Conservation (phyloP, 2,113 vertebrate genomes). For the Oncorhynchus gorbuscha region DNA sequence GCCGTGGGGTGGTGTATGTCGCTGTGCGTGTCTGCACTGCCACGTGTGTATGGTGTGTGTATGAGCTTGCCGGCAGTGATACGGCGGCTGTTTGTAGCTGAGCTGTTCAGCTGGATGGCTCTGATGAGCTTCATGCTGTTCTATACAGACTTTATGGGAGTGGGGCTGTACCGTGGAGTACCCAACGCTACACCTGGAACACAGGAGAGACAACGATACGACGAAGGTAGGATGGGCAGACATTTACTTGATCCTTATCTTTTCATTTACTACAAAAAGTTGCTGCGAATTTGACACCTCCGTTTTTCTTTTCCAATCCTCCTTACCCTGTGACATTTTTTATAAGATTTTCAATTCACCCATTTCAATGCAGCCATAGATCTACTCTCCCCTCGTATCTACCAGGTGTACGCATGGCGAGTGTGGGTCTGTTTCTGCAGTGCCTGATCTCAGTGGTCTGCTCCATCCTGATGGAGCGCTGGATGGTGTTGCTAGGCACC, state of each 20-base stretch:
- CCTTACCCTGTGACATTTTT: neutral
- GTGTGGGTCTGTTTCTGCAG: conserved; percentile 86
- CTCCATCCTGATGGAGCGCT: conserved; percentile 81
- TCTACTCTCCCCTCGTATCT: neutral
- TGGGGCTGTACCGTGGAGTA: conserved; percentile 81
- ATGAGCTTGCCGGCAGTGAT: conserved; percentile 76
- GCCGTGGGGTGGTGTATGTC: conserved; percentile 6
- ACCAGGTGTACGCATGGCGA: conserved; percentile 86
- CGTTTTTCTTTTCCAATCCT: neutral
- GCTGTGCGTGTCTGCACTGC: conserved; percentile 60
- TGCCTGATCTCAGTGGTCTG: conserved; percentile 81
- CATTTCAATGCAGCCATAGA: too few relatives aligned
- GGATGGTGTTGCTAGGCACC: conserved; percentile 78
- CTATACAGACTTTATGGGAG: conserved; percentile 86
- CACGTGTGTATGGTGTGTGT: conserved; percentile 70
- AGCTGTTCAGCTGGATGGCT: conserved; percentile 88
- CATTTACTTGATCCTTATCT: neutral
- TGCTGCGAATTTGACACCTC: neutral
- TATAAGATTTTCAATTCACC: too few relatives aligned
- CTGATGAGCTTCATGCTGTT: conserved; percentile 87
- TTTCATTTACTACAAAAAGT: neutral
- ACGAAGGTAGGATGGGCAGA: conserved; percentile 74
- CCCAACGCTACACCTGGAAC: conserved; percentile 79
- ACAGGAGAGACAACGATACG: conserved; percentile 76
- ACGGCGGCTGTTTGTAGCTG: conserved; percentile 78